A percentile compares a stretch with the other conserved stretches of the same genome.
These are phyloP conservation scores for Uropetala carovei DNA, from an alignment of 2,888 invertebrate genomes.

Conservation along the genomic window DNA sequence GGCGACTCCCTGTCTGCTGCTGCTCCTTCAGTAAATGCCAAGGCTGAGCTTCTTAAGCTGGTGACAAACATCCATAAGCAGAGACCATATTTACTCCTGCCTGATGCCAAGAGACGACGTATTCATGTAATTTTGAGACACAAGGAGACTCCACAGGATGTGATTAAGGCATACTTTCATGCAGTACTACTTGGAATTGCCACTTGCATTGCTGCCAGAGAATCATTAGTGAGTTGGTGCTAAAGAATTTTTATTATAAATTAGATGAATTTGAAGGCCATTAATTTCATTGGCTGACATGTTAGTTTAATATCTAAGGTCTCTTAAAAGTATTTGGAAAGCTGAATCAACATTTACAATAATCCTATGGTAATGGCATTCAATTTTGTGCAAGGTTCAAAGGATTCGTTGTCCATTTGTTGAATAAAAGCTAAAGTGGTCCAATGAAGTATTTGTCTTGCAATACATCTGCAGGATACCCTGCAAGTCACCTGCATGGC, in stretches of 20 bases:
- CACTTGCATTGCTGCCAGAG: constrained; percentile 24
- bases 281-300: neutral
- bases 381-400: too few relatives aligned
- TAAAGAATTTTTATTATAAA: neutral
- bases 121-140: constrained; percentile 80
- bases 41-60: constrained; percentile 73
- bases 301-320: neutral
- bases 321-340: neutral
- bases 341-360: neutral
- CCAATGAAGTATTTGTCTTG: too few relatives aligned
- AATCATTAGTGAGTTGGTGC: neutral
- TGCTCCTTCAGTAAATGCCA: constrained; percentile 69
- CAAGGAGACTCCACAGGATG: constrained; percentile 76
- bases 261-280: neutral
- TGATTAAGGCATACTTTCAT: constrained; percentile 84
- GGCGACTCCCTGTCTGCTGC: constrained; percentile 78
- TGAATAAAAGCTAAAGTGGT: too few relatives aligned
- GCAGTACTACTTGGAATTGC: constrained; percentile 78
- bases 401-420: too few relatives aligned
- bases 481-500: too few relatives aligned
- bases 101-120: constrained; percentile 74
- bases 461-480: too few relatives aligned
- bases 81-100: constrained; percentile 78
- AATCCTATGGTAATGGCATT: too few relatives aligned
- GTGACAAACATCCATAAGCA: constrained; percentile 76